Base-by-base conservation (phyloP, 1,140 invertebrate genomes). In the Chionoecetes opilio region DNA sequence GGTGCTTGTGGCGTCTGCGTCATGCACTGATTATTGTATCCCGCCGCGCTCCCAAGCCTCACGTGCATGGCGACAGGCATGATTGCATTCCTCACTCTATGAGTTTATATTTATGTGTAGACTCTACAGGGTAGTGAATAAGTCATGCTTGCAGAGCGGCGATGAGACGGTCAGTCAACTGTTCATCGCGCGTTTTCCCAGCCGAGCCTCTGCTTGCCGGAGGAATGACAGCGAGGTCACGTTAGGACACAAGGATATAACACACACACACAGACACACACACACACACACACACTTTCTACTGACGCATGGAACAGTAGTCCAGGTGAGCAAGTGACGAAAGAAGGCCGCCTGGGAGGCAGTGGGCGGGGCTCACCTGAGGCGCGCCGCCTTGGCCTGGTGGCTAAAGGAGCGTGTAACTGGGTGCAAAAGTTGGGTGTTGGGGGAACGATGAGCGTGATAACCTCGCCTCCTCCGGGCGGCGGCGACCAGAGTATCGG, bases 401-500 rank as follows among this genome's bases (percentile, higher is more conserved):
- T 86, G 32, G 14, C 84, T 14, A 32, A 32, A 86, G 17, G 84
- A 86, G 29, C 32, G 32, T 86, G 32, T 86, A 86, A 35, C 32
- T 34, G 84, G 35, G 84, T 34, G 32, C 31, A 38, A 35, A 38
- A 38, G 32, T 86, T 38, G 32, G 9, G 29, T 35, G 84, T 34
- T 86, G 84, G 29, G 84, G 89, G 37, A 53, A 34, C 38, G n/a
- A 34, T 91, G 46, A 29, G 26, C 32, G 37, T 63, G 86, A 82
- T 88, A 89, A 94, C 86, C 6, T 84, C 53, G 26, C 53, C 37
- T 32, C 29, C 53, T 31, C 29, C 34, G 31, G 46, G 46, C 31
- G 21, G 91, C 9, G 46, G 91, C 29, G n/a, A n/a, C 93, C 87
- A 90, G 38, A 82, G 63, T 85, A 89, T 94, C 37, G 93, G 63